These are phyloP conservation scores for Halocaridina rubra DNA, from an alignment of 2,888 invertebrate species.

Conservation along the genomic window DNA sequence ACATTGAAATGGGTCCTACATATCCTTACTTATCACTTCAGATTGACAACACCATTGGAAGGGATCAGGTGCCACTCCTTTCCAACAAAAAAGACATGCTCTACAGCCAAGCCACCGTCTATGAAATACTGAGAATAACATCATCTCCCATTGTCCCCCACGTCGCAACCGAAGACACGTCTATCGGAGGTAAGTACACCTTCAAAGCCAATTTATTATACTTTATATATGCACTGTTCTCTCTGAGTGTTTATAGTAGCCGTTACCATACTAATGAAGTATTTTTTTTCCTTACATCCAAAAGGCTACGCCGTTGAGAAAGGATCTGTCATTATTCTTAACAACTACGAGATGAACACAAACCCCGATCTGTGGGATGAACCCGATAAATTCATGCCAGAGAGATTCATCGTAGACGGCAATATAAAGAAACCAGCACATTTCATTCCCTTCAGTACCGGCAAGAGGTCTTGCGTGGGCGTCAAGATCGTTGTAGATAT, in stretches of 20 bases:
- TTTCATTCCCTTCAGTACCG: conserved; percentile 87
- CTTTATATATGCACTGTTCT: background rate
- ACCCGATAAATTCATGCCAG: conserved; percentile 80
- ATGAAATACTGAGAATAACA: conserved; percentile 82
- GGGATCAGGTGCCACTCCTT: conserved; percentile 67
- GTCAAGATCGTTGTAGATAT: conserved; percentile 76
- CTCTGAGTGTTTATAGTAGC: no score
- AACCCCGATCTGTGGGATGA: conserved; percentile 80
- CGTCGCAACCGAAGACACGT: conserved; percentile 82
- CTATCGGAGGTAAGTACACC: conserved; percentile 74
- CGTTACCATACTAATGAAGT: background rate
- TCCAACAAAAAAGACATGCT: conserved; percentile 78
- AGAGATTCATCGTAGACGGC: conserved; percentile 77
- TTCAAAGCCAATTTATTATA: background rate
- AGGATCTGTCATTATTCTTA: conserved; percentile 85
- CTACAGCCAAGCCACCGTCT: conserved; percentile 83
- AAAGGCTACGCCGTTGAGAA: conserved; percentile 79
- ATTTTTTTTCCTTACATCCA: conserved; percentile 7
- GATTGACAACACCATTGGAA: conserved; percentile 72
- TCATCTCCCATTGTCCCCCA: conserved; percentile 93
- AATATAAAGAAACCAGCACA: conserved; percentile 76
- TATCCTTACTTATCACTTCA: background rate
- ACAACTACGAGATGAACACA: conserved; percentile 84
- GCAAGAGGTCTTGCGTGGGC: conserved; percentile 87
- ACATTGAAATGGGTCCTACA: no score